Percentiles rank a stretch among this genome's conserved stretches.
phyloP scores from a whole-genome alignment of 2,888 invertebrate species.

The Melikaiella ostensackeni region DNA sequence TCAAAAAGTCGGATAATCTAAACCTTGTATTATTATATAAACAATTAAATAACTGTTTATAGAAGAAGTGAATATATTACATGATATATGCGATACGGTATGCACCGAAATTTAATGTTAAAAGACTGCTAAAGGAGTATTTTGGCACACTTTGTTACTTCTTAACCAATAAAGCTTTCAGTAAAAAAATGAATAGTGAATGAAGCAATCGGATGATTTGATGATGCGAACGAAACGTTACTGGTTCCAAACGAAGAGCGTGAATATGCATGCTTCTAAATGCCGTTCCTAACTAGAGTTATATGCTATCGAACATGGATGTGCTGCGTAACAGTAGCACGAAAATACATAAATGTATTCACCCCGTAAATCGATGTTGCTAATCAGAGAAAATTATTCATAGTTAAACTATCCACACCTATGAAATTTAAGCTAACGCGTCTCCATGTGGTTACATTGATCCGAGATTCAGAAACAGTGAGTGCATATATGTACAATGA shows the following conservation, averaged over 20 bases:
- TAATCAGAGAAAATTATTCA: conserved; percentile 38
- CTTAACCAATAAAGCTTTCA: background rate
- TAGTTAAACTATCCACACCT: conserved; percentile 29
- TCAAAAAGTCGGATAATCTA: too few species aligned
- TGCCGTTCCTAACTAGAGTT: conserved; percentile 21
- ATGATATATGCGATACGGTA: too few species aligned
- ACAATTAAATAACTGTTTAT: too few species aligned
- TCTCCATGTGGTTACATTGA: conserved; percentile 17
- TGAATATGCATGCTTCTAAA: conserved; percentile 38
- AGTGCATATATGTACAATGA: conserved; percentile 1
- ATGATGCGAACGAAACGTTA: background rate
- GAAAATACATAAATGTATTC: conserved; percentile 32
- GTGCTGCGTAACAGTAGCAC: conserved; percentile 20
- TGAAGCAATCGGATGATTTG: background rate
- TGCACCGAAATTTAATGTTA: too few species aligned
- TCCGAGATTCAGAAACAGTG: conserved; percentile 28
- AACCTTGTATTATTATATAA: too few species aligned
- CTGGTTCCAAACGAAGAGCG: conserved; percentile 7
- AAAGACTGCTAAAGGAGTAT: background rate
- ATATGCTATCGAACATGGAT: conserved; percentile 27
- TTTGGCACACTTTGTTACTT: background rate
- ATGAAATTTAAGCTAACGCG: conserved; percentile 24
- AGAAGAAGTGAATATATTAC: too few species aligned
- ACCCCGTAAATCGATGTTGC: conserved; percentile 37
- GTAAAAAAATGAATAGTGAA: background rate